Percentiles rank a stretch among this genome's conserved stretches.
These are phyloP conservation scores for Hippoglossus stenolepis DNA, from an alignment of 2,113 vertebrate species.

Conservation along the genomic window DNA sequence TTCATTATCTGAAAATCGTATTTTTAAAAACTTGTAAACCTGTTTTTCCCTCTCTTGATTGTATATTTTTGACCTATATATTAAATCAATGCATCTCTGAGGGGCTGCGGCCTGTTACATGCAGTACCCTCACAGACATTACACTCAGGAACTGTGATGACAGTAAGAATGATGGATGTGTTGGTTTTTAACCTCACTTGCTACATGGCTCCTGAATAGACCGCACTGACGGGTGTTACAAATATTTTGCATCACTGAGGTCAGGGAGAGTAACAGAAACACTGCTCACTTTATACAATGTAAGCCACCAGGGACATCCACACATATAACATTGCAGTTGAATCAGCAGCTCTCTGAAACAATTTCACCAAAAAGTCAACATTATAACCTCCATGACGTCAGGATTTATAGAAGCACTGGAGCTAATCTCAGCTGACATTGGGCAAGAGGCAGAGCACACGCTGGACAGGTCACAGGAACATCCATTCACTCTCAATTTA, in stretches of 20 bases:
- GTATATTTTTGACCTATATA: neutral
- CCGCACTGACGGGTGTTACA: neutral
- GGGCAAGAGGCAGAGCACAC: too few relatives aligned
- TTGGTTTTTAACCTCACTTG: neutral
- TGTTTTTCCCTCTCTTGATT: neutral
- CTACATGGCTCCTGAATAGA: neutral
- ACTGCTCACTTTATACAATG: too few relatives aligned
- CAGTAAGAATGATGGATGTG: neutral
- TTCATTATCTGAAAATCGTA: neutral
- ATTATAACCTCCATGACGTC: too few relatives aligned
- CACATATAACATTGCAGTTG: too few relatives aligned
- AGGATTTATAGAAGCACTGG: too few relatives aligned
- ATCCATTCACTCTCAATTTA: too few relatives aligned
- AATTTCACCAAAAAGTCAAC: too few relatives aligned
- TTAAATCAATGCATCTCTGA: neutral
- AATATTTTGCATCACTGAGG: neutral
- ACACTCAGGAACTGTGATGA: neutral
- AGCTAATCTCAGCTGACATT: too few relatives aligned
- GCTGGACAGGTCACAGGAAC: too few relatives aligned
- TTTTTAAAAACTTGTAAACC: neutral
- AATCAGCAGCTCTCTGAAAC: too few relatives aligned
- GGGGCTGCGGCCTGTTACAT: neutral
- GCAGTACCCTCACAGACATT: neutral
- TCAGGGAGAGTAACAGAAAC: neutral
- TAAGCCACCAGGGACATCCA: too few relatives aligned